These are phyloP conservation scores for Timema podura DNA, from an alignment of 2,888 invertebrate species.

Conservation along the genomic window DNA sequence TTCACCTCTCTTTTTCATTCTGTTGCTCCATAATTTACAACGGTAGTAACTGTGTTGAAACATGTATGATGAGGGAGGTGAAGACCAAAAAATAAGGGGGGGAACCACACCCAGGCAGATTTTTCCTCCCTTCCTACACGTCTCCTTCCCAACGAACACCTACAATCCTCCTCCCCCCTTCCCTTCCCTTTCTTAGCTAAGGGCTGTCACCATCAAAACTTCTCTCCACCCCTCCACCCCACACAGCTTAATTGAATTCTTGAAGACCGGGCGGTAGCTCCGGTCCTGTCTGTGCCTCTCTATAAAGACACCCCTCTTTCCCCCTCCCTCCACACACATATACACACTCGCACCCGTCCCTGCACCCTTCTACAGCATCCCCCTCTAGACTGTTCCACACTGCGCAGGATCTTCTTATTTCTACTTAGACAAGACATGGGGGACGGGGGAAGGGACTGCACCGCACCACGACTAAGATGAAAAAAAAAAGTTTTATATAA, in stretches of 20 bases:
- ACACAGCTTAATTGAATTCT: slow-evolving; percentile 35
- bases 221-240: too few relatives aligned
- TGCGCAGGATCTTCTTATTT: slow-evolving; percentile 30
- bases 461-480: too few relatives aligned
- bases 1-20: too few relatives aligned
- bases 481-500: too few relatives aligned
- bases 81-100: too few relatives aligned
- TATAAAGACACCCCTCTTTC: neutral
- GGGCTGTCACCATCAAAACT: slow-evolving; percentile 28
- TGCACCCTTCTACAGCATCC: too few relatives aligned
- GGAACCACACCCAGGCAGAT: slow-evolving; percentile 22
- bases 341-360: slow-evolving; percentile 6
- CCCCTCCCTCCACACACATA: too few relatives aligned
- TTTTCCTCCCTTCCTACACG: slow-evolving; percentile 4
- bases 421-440: too few relatives aligned
- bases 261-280: slow-evolving; percentile 29
- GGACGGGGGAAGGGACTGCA: too few relatives aligned
- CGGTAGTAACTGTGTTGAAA: too few relatives aligned
- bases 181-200: neutral
- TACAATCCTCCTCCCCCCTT: slow-evolving; percentile 20
- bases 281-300: slow-evolving; percentile 20
- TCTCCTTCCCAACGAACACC: neutral
- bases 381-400: too few relatives aligned
- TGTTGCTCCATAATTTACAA: slow-evolving; percentile 14
- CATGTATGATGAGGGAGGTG: too few relatives aligned